phyloP scores from a whole-genome alignment of 2,113 vertebrate genomes.

The Conger conger region DNA sequence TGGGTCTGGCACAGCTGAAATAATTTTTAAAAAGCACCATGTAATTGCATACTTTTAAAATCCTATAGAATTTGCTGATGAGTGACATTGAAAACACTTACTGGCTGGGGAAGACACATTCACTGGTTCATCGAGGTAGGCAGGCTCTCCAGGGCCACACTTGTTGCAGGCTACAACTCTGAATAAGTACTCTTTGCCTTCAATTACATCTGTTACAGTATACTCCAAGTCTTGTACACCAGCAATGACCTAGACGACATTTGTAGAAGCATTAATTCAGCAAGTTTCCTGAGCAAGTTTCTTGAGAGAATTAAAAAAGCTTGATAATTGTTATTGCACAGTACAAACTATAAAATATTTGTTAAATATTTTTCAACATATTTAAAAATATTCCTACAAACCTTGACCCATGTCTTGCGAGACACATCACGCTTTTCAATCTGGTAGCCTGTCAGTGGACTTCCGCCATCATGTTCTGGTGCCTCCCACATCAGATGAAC shows the following conservation, averaged over 20 bases:
- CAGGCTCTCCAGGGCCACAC: conserved; percentile 93
- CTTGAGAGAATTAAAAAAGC: not conserved
- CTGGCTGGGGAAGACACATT: conserved; percentile 92
- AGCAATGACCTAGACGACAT: conserved; percentile 75
- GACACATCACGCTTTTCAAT: conserved; percentile 93
- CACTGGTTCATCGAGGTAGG: conserved; percentile 90
- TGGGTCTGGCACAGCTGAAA: conserved; percentile 89
- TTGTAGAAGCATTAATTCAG: not conserved
- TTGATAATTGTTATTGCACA: not conserved
- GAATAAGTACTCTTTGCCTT: conserved; percentile 95
- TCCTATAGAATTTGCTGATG: conserved; percentile 16
- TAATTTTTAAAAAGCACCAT: no score
- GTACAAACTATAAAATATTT: no score
- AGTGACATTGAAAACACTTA: conserved; percentile 72
- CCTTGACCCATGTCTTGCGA: conserved; percentile 94
- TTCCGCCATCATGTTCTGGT: conserved; percentile 94
- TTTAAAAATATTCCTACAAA: conserved; percentile 45
- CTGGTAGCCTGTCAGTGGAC: conserved; percentile 87
- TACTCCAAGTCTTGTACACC: conserved; percentile 87
- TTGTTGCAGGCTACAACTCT: conserved; percentile 91
- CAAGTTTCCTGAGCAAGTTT: not conserved
- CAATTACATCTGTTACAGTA: conserved; percentile 88
- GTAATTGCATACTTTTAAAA: not conserved
- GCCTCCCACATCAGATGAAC: conserved; percentile 94
- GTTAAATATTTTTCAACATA: no score